phyloP scores from a whole-genome alignment of 1,140 invertebrate species.

The Luehdorfia chinensis region DNA sequence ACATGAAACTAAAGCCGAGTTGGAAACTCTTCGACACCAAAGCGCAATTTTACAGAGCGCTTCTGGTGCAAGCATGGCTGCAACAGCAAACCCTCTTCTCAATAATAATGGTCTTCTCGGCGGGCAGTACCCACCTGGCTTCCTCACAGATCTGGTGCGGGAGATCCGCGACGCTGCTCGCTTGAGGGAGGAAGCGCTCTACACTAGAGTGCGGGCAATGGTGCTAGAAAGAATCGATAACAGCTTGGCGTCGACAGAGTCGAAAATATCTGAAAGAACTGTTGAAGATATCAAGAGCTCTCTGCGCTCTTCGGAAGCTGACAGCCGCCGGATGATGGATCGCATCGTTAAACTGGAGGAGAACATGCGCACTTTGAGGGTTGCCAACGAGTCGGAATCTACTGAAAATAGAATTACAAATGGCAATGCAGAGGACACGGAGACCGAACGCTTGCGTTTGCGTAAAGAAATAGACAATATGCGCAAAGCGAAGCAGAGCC shows the following conservation, averaged over 20 bases:
- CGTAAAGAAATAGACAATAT: conserved; percentile 62
- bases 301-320: conserved; percentile 59
- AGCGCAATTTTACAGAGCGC: conserved; percentile 49
- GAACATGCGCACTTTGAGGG: conserved; percentile 52
- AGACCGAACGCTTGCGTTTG: conserved; percentile 55
- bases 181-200: conserved; percentile 83
- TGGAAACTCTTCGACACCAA: conserved; percentile 52
- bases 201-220: conserved; percentile 58
- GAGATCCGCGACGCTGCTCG: conserved; percentile 86
- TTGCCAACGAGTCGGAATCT: conserved; percentile 56
- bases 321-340: conserved; percentile 70
- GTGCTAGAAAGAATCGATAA: conserved; percentile 60
- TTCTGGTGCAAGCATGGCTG: conserved; percentile 38
- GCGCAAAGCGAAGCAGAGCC: conserved; percentile 52
- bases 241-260: conserved; percentile 47
- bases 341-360: conserved; percentile 69
- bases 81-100: conserved; percentile 34
- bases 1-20: conserved; percentile 64
- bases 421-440: conserved; percentile 50
- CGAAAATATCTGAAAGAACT: conserved; percentile 52
- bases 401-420: conserved; percentile 50
- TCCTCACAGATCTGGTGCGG: conserved; percentile 84
- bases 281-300: conserved; percentile 68
- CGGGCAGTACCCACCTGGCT: conserved; percentile 83
- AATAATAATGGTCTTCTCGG: conserved; percentile 53